A percentile compares a stretch with the other conserved stretches of the same genome.
These are phyloP conservation scores for Neogobius melanostomus DNA, from an alignment of 2,113 vertebrate species.

Conservation along the genomic window DNA sequence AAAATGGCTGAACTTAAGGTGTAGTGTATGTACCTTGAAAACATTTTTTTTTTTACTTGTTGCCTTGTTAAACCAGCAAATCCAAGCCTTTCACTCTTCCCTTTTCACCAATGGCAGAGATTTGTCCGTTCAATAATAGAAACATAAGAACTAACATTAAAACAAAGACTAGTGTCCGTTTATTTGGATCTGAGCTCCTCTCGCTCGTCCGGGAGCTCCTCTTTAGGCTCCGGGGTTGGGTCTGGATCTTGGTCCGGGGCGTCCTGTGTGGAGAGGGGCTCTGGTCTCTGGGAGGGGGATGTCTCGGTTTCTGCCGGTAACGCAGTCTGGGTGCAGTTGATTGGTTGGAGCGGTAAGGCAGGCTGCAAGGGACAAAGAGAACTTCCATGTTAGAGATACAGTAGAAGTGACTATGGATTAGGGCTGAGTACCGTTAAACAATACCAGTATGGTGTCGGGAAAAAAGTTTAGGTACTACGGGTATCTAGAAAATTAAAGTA, in stretches of 20 bases:
- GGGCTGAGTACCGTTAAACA: too few species aligned
- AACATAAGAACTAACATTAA: constrained; percentile 30
- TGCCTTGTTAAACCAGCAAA: constrained; percentile 11
- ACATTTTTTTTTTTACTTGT: neutral
- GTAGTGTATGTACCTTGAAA: neutral
- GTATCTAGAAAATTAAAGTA: too few species aligned
- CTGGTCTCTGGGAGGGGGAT: constrained; percentile 14
- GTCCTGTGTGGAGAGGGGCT: constrained; percentile 1
- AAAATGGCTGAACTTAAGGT: constrained; percentile 5
- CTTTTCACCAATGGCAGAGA: constrained; percentile 45
- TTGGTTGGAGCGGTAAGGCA: constrained; percentile 79
- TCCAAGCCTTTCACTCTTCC: constrained; percentile 16
- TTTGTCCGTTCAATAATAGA: constrained; percentile 37
- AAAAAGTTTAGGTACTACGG: too few species aligned
- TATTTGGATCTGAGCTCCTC: constrained; percentile 66
- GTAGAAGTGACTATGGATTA: neutral
- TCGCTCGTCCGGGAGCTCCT: constrained; percentile 32
- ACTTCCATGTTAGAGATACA: neutral
- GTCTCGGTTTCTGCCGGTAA: constrained; percentile 37
- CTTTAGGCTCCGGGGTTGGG: constrained; percentile 26
- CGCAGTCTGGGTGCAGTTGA: constrained; percentile 73
- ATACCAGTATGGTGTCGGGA: too few species aligned
- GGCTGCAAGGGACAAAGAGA: constrained; percentile 70
- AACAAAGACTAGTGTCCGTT: constrained; percentile 29
- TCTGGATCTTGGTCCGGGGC: neutral